These are phyloP conservation scores for Neotoma lepida DNA, from an alignment of 2,113 vertebrate genomes.

Conservation along the genomic window DNA sequence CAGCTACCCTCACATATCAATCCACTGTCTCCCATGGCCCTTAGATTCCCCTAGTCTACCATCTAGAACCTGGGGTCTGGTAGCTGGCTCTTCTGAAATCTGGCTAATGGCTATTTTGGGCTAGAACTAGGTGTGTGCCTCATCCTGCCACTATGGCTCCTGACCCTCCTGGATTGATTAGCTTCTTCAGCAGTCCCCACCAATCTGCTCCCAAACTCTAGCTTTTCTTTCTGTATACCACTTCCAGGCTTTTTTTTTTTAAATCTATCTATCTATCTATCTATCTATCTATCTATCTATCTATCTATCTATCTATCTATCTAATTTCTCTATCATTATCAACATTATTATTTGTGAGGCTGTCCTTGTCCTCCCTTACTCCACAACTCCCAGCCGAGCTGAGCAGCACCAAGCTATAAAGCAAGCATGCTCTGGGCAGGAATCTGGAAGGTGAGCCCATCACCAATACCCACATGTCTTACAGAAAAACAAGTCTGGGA, in stretches of 20 bases:
- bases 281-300: too few species aligned
- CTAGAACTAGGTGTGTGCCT: neutral
- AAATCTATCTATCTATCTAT: too few species aligned
- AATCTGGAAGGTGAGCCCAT: neutral
- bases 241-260: neutral
- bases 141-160: neutral
- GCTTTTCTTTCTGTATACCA: neutral
- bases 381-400: neutral
- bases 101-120: neutral
- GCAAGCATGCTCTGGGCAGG: neutral
- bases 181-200: neutral
- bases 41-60: neutral
- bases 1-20: neutral
- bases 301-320: too few species aligned
- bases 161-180: neutral
- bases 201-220: neutral
- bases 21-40: neutral
- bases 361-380: neutral
- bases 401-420: neutral
- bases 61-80: neutral
- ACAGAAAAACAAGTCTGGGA: neutral
- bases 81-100: neutral
- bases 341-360: too few species aligned
- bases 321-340: too few species aligned
- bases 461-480: neutral